Evolutionary conservation across 2,888 invertebrate genomes (phyloP).

Genomic region (Athalia cordata): DNA sequence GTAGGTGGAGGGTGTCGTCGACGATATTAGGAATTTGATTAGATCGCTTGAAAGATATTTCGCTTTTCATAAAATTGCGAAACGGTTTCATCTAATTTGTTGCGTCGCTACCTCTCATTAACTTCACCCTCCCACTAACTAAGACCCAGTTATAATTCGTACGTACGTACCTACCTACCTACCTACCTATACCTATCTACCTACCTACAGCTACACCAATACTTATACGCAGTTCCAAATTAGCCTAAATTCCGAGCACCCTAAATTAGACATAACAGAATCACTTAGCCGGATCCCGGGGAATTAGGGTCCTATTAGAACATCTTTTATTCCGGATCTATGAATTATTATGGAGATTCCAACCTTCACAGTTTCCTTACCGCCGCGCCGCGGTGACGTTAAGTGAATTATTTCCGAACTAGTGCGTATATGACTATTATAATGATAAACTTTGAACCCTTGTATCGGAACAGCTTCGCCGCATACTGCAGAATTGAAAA

Average conservation of each 20-base stretch:
- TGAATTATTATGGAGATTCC: background rate
- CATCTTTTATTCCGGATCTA: slow-evolving; percentile 16
- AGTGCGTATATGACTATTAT: background rate
- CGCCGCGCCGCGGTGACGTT: background rate
- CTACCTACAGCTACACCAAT: slow-evolving; percentile 4
- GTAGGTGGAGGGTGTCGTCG: background rate
- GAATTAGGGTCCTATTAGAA: slow-evolving; percentile 25
- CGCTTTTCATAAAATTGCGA: slow-evolving; percentile 26
- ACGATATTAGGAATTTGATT: slow-evolving; percentile 41
- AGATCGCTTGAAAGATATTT: slow-evolving; percentile 29
- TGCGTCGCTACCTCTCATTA: slow-evolving; percentile 43
- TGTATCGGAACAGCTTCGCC: background rate
- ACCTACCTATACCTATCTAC: slow-evolving; percentile 7
- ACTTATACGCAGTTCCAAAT: slow-evolving; percentile 19
- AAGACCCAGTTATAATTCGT: slow-evolving; percentile 1
- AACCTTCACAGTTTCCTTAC: background rate
- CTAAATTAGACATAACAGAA: slow-evolving; percentile 42
- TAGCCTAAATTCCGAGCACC: slow-evolving; percentile 40
- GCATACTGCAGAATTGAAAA: background rate
- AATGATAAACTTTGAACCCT: background rate
- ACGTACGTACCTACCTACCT: background rate
- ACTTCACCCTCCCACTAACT: slow-evolving; percentile 23
- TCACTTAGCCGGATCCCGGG: slow-evolving; percentile 34
- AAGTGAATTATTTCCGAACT: background rate
- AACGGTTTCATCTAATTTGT: slow-evolving; percentile 42